Base-by-base conservation (phyloP, 1,140 invertebrate genomes). In the Branchinecta lindahli region DNA sequence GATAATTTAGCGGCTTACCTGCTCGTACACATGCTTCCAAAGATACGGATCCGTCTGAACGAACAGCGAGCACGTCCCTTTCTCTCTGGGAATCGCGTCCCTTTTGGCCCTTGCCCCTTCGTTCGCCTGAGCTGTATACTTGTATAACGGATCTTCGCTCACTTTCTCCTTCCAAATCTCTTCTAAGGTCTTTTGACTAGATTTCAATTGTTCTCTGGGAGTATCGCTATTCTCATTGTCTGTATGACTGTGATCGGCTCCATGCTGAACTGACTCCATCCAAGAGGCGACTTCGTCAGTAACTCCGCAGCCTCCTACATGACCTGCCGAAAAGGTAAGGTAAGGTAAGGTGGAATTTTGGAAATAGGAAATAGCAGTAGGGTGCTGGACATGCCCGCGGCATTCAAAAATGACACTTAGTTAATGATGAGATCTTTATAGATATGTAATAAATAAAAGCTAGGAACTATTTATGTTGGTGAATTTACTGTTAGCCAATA, bases 11-110 rank as follows among this genome's bases (percentile, higher is more conserved):
- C 33, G 33, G 2, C 67, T 74, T 78, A 85, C 84, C 80, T 84
- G 82, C 73, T 85, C 83, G 44, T 81, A 80, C 75, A 96, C 92
- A 77, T 96, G 91, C 75, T 88, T 85, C 92, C 94, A 99, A 76
- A 99, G 90, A 71, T 96, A 86, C 72, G 95, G 94, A 84, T 99
- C 96, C 10, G 96, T 96, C 81, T 97, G 93, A 78, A 99, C 94
- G 78, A 93, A 98, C 15, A 98, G 84, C 45, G 92, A 94, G 79
- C 94, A 98, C 44, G 89, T 91, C 77, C 80, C 76, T 69, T 91
- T 91, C 72, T 84, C 86, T 72, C 83, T 85, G 68, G 82, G 81
- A 66, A 66, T 66, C 18, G n/a, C n/a, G n/a, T 65, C 47, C 44
- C 68, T 52, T 61, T 65, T 69, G 46, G 46, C 44, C 21, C 68